Base-by-base conservation (phyloP, 30 jellyfish, hydroid and myxozoan species). In the Euphysa ruthae region DNA sequence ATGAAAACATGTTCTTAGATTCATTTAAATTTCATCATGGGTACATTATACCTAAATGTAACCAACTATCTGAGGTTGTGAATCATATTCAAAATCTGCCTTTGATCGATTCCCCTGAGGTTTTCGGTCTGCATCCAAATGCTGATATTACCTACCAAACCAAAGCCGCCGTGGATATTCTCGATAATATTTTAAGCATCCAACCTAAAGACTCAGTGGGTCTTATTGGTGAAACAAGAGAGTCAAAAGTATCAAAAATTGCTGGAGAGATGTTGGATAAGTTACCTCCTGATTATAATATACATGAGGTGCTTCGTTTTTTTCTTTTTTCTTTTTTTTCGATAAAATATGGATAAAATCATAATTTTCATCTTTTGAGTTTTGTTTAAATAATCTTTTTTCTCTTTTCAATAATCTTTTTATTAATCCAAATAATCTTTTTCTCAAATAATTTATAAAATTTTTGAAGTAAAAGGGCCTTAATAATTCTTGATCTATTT, bases 281-380 rank as follows among this genome's bases (percentile, higher is more conserved):
- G 54, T 52, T 82, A 0, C 95, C 95, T 0, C 79, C 55, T 12
- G 82, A 82, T 32, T 82, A 82, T 49, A 42, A 73, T 29, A 51
- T 81, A 10, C 95, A 82, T 26, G 95, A 82, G 84, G 95, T 82
- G 33, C n/a, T n/a, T n/a, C n/a, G n/a, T n/a, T n/a, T n/a, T n/a
- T n/a, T n/a, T n/a, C n/a, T n/a, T n/a, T n/a, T n/a, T n/a, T n/a
- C n/a, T n/a, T n/a, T n/a, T n/a, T n/a, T n/a, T n/a, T n/a, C n/a
- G n/a, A n/a, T n/a, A n/a, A n/a, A n/a, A n/a, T n/a, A n/a, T n/a
- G n/a, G n/a, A n/a, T n/a, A n/a, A n/a, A n/a, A n/a, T n/a, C n/a
- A n/a, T n/a, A n/a, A n/a, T n/a, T n/a, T n/a, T n/a, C n/a, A n/a
- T n/a, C n/a, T n/a, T n/a, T n/a, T n/a, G n/a, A n/a, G n/a, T n/a